A percentile compares a stretch with the other conserved stretches of the same genome.
Evolutionary conservation across 2,888 invertebrate species (phyloP).

Genomic region (Mamestra brassicae): DNA sequence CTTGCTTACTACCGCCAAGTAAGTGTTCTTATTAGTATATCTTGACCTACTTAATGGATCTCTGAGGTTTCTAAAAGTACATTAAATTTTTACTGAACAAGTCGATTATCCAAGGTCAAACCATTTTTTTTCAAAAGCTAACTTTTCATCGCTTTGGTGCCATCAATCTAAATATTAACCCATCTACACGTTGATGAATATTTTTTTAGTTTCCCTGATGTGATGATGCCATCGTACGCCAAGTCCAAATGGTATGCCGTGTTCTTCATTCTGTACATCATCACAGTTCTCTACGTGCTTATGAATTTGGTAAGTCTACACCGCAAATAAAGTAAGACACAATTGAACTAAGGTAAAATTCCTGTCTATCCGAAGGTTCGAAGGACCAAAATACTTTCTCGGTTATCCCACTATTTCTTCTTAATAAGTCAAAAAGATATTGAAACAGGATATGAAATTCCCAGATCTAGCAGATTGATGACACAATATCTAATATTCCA

Average conservation of each 20-base stretch:
- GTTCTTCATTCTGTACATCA: conserved; percentile 96
- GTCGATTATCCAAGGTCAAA: neutral
- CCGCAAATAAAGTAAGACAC: neutral
- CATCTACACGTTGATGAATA: too few species aligned
- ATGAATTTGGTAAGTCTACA: conserved; percentile 95
- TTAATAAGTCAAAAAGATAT: neutral
- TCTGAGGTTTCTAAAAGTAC: neutral
- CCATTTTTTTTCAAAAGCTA: too few species aligned
- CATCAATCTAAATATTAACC: too few species aligned
- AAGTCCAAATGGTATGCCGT: conserved; percentile 95
- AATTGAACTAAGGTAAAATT: neutral
- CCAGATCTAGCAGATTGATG: neutral
- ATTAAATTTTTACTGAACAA: too few species aligned
- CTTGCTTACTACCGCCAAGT: conserved; percentile 97
- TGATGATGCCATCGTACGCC: conserved; percentile 97
- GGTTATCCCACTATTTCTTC: too few species aligned
- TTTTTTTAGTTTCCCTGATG: conserved; percentile 96
- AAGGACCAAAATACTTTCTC: conserved; percentile 16
- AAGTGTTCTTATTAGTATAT: conserved; percentile 80
- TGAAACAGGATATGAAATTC: too few species aligned
- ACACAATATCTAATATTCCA: conserved; percentile 71
- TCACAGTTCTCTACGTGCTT: conserved; percentile 95
- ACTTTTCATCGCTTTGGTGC: too few species aligned
- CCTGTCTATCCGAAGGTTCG: neutral
- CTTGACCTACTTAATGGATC: too few species aligned